A percentile compares a stretch with the other conserved stretches of the same genome.
phyloP scores from a whole-genome alignment of 1,140 invertebrate genomes.

The Bemisia tabaci region DNA sequence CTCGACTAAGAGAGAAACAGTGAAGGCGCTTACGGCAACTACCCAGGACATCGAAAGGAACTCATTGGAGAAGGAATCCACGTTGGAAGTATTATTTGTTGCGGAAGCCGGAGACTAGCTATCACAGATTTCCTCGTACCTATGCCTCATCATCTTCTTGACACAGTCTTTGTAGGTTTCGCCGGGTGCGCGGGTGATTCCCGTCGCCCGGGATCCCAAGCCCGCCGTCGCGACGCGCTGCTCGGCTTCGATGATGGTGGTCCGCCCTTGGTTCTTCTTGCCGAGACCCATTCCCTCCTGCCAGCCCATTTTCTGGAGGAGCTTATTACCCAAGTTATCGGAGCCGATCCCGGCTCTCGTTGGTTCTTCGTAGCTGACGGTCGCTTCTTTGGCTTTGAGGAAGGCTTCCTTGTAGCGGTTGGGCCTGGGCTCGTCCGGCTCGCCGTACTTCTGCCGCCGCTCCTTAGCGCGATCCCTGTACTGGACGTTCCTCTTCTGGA shows the following conservation, averaged over 20 bases:
- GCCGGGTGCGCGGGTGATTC: conserved; percentile 58
- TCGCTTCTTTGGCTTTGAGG: conserved; percentile 40
- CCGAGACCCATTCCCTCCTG: conserved; percentile 89
- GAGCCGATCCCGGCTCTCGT: conserved; percentile 61
- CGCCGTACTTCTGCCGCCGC: conserved; percentile 83
- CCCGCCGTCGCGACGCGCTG: conserved; percentile 52
- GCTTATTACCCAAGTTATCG: conserved; percentile 79
- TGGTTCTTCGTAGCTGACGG: conserved; percentile 43
- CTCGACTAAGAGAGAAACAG: too few species aligned
- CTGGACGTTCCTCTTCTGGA: conserved; percentile 37
- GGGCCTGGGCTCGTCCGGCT: conserved; percentile 60
- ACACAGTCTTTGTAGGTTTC: conserved; percentile 84
- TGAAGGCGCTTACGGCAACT: too few species aligned
- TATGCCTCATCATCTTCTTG: conserved; percentile 76
- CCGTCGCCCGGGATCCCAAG: conserved; percentile 54
- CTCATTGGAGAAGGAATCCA: too few species aligned
- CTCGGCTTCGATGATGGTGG: conserved; percentile 71
- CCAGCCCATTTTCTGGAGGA: conserved; percentile 99
- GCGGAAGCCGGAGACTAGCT: too few species aligned
- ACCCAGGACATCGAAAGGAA: too few species aligned
- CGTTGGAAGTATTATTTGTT: too few species aligned
- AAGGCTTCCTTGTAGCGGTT: conserved; percentile 55
- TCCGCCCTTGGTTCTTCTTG: conserved; percentile 82
- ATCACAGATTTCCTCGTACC: conserved; percentile 49
- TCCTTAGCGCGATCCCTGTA: conserved; percentile 96